phyloP scores from a whole-genome alignment of 2,113 vertebrate genomes.

The Acanthochromis polyacanthus region DNA sequence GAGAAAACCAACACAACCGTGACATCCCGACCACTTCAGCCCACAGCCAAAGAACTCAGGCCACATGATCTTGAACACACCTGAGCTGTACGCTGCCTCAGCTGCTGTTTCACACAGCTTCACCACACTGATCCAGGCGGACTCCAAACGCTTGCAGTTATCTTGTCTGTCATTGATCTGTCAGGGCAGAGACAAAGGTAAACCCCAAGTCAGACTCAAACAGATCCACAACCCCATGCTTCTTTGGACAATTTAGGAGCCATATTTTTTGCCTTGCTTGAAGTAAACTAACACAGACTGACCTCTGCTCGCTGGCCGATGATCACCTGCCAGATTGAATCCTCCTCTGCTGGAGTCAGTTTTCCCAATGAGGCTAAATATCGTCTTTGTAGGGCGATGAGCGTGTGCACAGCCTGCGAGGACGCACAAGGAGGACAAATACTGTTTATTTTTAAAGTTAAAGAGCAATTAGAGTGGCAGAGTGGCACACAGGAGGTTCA shows the following conservation, averaged over 20 bases:
- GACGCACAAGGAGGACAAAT: slow-evolving; percentile 5
- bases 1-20: slow-evolving; percentile 22
- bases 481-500: background rate
- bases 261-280: background rate
- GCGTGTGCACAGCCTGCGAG: slow-evolving; percentile 84
- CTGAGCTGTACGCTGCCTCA: slow-evolving; percentile 82
- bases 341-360: slow-evolving; percentile 78
- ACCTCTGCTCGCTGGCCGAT: slow-evolving; percentile 84
- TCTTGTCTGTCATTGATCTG: slow-evolving; percentile 80
- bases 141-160: slow-evolving; percentile 79
- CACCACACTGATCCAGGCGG: slow-evolving; percentile 79
- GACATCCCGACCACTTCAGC: slow-evolving; percentile 1
- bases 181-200: slow-evolving; percentile 9
- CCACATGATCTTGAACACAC: slow-evolving; percentile 56
- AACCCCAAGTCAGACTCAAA: background rate
- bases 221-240: background rate
- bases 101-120: slow-evolving; percentile 81
- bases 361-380: slow-evolving; percentile 82
- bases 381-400: slow-evolving; percentile 81
- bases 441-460: background rate
- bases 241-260: background rate
- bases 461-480: background rate
- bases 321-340: slow-evolving; percentile 86
- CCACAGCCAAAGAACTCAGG: background rate
- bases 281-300: slow-evolving; percentile 22